phyloP scores from a whole-genome alignment of 2,797 vertebrate species.

The Halcyon smyrnensis region DNA sequence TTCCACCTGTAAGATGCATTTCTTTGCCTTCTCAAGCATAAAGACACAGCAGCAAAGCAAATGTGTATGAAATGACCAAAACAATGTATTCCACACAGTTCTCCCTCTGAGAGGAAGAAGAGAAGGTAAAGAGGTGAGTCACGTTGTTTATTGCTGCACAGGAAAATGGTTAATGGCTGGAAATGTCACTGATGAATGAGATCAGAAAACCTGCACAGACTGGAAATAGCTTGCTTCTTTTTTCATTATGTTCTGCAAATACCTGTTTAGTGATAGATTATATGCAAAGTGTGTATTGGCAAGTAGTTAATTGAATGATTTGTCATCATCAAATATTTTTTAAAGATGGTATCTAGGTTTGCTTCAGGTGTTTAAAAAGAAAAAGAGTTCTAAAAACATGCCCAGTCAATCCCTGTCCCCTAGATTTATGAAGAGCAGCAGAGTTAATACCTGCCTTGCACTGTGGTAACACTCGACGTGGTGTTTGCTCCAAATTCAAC shows the following conservation, averaged over 20 bases:
- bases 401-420: not conserved
- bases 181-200: not conserved
- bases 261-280: not conserved
- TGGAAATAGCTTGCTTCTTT: conserved; percentile 9
- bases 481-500: not conserved
- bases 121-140: conserved; percentile 62
- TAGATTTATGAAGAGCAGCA: not conserved
- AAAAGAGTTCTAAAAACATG: not conserved
- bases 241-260: not conserved
- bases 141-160: conserved; percentile 39
- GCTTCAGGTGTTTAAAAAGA: not conserved
- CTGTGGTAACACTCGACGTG: not conserved
- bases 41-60: not conserved
- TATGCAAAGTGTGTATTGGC: not conserved
- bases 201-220: conserved; percentile 10
- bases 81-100: fast-evolving
- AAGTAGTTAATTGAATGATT: conserved; percentile 1
- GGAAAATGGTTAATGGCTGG: conserved; percentile 40
- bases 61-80: not conserved
- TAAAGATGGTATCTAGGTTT: conserved; percentile 5
- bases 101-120: conserved; percentile 35
- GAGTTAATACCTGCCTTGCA: not conserved
- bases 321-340: not conserved
- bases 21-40: not conserved
- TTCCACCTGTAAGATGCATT: not conserved